Evolutionary conservation across 1,140 invertebrate genomes (phyloP).

Genomic region (Drosophila willistoni): DNA sequence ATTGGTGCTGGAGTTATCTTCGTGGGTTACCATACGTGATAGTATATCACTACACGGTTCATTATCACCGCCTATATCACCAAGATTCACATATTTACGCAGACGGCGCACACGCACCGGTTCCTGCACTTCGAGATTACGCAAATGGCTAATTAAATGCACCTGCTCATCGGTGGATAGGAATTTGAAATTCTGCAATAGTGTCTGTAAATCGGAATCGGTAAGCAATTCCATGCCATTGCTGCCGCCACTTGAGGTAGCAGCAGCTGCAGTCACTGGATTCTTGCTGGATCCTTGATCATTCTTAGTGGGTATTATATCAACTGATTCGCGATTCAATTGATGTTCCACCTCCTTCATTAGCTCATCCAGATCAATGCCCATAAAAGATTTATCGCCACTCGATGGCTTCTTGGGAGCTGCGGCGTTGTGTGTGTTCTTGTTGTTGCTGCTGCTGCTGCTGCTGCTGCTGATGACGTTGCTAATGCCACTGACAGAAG

Average conservation of each 20-base stretch:
- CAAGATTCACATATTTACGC: conserved; percentile 87
- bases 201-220: conserved; percentile 89
- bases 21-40: conserved; percentile 41
- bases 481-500: too few species aligned
- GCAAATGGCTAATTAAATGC: conserved; percentile 90
- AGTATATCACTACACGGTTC: conserved; percentile 62
- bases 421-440: too few species aligned
- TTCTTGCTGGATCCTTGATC: neutral
- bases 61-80: conserved; percentile 73
- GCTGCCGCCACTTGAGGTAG: conserved; percentile 1
- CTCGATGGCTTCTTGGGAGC: neutral
- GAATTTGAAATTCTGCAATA: conserved; percentile 91
- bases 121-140: conserved; percentile 89
- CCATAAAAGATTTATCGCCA: conserved; percentile 19
- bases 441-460: too few species aligned
- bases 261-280: neutral
- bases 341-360: conserved; percentile 69
- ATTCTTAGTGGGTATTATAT: neutral
- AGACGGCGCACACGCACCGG: conserved; percentile 89
- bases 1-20: neutral
- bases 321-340: conserved; percentile 38
- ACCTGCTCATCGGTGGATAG: conserved; percentile 90
- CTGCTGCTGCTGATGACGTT: too few species aligned
- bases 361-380: conserved; percentile 56
- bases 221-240: conserved; percentile 88